Evolutionary conservation across 2,797 vertebrate species (phyloP).

Genomic region (Mustela erminea): DNA sequence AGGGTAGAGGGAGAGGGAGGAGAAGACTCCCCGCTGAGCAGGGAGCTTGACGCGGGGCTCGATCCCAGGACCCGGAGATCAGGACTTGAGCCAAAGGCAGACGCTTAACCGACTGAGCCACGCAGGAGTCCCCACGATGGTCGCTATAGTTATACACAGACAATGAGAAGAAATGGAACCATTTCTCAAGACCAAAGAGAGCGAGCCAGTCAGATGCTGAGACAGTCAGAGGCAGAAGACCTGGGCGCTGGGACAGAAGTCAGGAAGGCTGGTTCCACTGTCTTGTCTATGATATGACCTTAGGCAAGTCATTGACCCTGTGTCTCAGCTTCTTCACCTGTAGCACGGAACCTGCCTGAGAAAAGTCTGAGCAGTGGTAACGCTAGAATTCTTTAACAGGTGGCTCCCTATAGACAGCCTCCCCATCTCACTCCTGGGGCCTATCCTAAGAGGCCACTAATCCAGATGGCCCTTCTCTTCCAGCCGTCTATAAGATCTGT

Average conservation of each 20-base stretch:
- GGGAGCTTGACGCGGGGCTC: no score
- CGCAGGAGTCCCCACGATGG: background rate
- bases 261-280: background rate
- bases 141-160: background rate
- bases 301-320: background rate
- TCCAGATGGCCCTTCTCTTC: background rate
- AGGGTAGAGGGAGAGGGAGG: background rate
- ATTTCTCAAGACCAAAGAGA: background rate
- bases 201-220: background rate
- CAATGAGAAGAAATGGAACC: background rate
- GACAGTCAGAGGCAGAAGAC: no score
- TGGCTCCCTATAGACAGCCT: background rate
- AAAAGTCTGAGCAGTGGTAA: background rate
- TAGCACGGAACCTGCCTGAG: background rate
- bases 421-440: background rate
- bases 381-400: background rate
- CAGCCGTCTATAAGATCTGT: background rate
- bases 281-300: background rate
- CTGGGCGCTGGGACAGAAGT: fast-evolving
- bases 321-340: background rate
- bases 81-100: background rate
- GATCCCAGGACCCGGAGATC: background rate
- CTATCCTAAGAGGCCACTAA: background rate
- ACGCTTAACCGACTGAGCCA: background rate
- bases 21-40: background rate